phyloP scores from a whole-genome alignment of 1,140 invertebrate genomes.

The Hypothenemus hampei region DNA sequence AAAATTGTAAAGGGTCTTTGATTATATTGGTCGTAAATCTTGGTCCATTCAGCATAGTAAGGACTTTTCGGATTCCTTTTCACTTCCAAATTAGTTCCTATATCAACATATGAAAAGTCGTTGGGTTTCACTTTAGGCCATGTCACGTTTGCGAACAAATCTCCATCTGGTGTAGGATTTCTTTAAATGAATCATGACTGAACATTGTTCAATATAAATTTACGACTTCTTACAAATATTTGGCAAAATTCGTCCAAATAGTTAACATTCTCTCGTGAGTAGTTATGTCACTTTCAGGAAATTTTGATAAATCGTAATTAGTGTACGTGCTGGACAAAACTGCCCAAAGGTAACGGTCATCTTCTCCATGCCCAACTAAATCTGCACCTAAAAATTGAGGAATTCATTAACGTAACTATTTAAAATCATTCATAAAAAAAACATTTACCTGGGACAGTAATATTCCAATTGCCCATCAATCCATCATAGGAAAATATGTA shows the following conservation, averaged over 20 bases:
- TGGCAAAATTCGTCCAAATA: constrained; percentile 21
- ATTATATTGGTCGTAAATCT: constrained; percentile 5
- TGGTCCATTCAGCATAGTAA: constrained; percentile 7
- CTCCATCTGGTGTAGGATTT: constrained; percentile 22
- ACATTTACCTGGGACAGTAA: constrained; percentile 8
- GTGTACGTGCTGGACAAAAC: neutral
- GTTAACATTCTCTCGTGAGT: constrained; percentile 10
- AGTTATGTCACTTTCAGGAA: constrained; percentile 12
- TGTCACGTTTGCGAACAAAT: constrained; percentile 15
- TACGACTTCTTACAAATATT: neutral
- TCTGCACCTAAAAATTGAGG: constrained; percentile 5
- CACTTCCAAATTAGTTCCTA: constrained; percentile 9
- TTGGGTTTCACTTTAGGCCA: constrained; percentile 8
- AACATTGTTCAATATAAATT: neutral
- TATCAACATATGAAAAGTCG: constrained; percentile 19
- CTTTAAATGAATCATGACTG: constrained; percentile 4
- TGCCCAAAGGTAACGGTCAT: constrained; percentile 14
- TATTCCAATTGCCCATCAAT: constrained; percentile 11
- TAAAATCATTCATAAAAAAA: constrained; percentile 1
- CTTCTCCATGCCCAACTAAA: constrained; percentile 16
- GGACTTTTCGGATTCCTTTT: constrained; percentile 5
- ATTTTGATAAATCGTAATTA: constrained; percentile 20
- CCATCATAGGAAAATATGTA: constrained; percentile 18
- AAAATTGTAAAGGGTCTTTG: constrained; percentile 10
- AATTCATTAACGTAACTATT: neutral